A percentile compares a stretch with the other conserved stretches of the same genome.
These are phyloP conservation scores for Nomada fabriciana DNA, from an alignment of 2,888 invertebrate genomes.

Conservation along the genomic window DNA sequence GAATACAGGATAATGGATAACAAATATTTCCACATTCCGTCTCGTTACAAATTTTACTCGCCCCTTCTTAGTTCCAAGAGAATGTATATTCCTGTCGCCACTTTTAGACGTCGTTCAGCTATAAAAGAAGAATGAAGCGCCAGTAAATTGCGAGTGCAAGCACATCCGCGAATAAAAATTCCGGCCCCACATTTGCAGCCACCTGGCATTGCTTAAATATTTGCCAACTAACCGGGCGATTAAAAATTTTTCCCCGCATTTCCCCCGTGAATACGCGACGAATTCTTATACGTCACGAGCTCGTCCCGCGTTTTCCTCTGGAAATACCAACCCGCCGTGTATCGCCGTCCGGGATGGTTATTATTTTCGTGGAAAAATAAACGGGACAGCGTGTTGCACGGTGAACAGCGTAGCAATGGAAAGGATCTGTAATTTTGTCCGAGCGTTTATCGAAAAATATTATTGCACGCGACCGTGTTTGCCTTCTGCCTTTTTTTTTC, in stretches of 20 bases:
- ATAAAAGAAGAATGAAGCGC: not conserved
- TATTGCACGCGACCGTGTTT: not conserved
- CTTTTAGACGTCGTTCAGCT: no score
- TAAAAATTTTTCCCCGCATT: not conserved
- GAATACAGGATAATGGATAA: no score
- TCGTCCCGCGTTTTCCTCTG: not conserved
- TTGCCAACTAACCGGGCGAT: not conserved
- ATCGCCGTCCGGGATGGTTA: not conserved
- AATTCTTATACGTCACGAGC: not conserved
- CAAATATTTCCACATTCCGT: no score
- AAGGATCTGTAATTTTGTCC: slow-evolving; percentile 33
- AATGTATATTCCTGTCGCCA: not conserved
- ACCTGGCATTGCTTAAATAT: not conserved
- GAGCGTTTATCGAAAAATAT: slow-evolving; percentile 41
- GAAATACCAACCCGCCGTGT: not conserved
- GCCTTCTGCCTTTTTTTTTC: not conserved
- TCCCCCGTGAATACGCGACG: not conserved
- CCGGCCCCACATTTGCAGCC: not conserved
- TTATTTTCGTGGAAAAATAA: slow-evolving; percentile 5
- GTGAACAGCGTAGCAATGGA: slow-evolving; percentile 20
- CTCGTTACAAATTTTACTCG: no score
- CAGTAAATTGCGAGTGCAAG: not conserved
- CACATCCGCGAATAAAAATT: not conserved
- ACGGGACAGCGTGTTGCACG: not conserved
- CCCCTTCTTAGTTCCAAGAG: no score